These are phyloP conservation scores for Clostera curtula DNA, from an alignment of 2,888 invertebrate species.

Conservation along the genomic window DNA sequence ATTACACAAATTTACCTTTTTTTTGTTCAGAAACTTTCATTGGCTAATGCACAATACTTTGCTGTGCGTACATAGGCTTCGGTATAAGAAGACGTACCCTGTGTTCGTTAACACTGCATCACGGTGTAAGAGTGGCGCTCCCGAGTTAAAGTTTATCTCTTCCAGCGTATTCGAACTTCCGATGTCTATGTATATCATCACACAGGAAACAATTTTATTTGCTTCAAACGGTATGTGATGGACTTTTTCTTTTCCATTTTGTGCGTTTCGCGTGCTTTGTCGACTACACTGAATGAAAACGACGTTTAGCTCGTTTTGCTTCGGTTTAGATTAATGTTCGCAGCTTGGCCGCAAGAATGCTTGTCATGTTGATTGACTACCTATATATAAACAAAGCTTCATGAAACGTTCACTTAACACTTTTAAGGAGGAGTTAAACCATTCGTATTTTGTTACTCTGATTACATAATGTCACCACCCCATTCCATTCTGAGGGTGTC, in stretches of 20 bases:
- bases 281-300: constrained; percentile 41
- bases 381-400: no score
- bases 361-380: no score
- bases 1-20: no score
- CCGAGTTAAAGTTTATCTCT: not conserved
- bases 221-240: constrained; percentile 44
- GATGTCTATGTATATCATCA: constrained; percentile 27
- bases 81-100: not conserved
- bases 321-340: constrained; percentile 28
- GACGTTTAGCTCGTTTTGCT: constrained; percentile 34
- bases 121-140: no score
- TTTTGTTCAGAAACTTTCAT: no score
- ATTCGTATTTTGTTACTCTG: no score
- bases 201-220: constrained; percentile 62
- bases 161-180: constrained; percentile 15
- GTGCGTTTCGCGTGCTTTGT: constrained; percentile 41
- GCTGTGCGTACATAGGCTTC: constrained; percentile 28
- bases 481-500: no score
- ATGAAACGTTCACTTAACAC: no score
- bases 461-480: no score
- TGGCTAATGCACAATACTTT: constrained; percentile 30
- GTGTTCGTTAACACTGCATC: no score
- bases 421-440: no score
- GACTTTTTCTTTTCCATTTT: constrained; percentile 48
- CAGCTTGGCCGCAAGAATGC: no score